phyloP scores from a whole-genome alignment of 2,797 vertebrate genomes.

The Notolabrus celidotus region DNA sequence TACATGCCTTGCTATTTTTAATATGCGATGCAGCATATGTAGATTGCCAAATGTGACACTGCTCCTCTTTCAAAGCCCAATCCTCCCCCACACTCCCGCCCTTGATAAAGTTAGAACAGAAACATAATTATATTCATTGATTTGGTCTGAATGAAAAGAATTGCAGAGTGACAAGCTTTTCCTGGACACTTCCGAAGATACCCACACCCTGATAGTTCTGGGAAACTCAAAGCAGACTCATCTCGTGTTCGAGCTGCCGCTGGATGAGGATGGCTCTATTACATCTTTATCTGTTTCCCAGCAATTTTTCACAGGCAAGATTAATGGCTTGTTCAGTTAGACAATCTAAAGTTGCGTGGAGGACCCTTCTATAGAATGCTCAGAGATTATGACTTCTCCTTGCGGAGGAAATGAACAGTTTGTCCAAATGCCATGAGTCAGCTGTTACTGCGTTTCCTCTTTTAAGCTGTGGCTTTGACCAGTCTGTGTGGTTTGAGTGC shows the following conservation, averaged over 20 bases:
- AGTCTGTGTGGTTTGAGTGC: no score
- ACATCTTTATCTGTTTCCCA: conserved; percentile 76
- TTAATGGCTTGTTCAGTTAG: conserved; percentile 69
- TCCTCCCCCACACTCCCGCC: conserved; percentile 31
- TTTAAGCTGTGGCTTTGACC: conserved; percentile 27
- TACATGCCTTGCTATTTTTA: conserved; percentile 23
- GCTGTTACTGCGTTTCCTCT: conserved; percentile 27
- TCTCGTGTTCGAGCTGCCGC: conserved; percentile 67
- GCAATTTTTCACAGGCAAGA: conserved; percentile 72
- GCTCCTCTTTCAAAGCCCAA: conserved; percentile 26
- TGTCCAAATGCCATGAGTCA: conserved; percentile 60
- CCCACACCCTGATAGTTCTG: conserved; percentile 70
- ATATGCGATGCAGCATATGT: conserved; percentile 3
- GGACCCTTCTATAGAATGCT: conserved; percentile 57
- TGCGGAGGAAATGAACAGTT: conserved; percentile 65
- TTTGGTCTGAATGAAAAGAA: conserved; percentile 62
- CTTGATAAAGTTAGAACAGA: conserved; percentile 55
- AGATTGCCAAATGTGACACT: conserved; percentile 4
- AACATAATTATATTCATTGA: conserved; percentile 56
- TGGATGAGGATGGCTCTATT: conserved; percentile 65
- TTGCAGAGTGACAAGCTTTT: conserved; percentile 45
- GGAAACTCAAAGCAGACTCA: conserved; percentile 74
- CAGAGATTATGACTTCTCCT: conserved; percentile 65
- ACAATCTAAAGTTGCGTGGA: conserved; percentile 60
- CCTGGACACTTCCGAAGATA: conserved; percentile 67